Percentiles rank a stretch among this genome's conserved stretches.
These are phyloP conservation scores for Halcyon malimbica DNA, from an alignment of 2,113 vertebrate species.

Conservation along the genomic window DNA sequence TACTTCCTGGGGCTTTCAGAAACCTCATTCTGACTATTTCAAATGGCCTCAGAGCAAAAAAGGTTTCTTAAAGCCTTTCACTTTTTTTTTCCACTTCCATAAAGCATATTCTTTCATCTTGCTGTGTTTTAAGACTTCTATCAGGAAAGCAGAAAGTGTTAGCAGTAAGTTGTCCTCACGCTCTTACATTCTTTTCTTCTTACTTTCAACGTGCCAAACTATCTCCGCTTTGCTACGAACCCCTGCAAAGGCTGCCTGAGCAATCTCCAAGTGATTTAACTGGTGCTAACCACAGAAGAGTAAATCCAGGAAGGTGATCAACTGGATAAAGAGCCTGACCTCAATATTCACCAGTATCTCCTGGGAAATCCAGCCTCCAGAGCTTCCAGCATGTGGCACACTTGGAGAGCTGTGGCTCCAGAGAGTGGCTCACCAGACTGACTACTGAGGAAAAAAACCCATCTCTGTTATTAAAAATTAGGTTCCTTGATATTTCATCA, in stretches of 20 bases:
- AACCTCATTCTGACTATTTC: neutral
- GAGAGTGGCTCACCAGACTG: neutral
- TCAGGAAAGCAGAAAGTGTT: neutral
- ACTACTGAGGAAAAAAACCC: neutral
- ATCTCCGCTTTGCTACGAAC: neutral
- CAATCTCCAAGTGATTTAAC: neutral
- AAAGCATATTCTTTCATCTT: neutral
- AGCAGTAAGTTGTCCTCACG: neutral
- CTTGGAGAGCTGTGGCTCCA: neutral
- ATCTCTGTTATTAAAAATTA: neutral
- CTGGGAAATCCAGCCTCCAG: neutral
- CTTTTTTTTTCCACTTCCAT: neutral
- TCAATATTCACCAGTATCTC: neutral
- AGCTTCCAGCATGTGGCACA: neutral
- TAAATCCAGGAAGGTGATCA: neutral
- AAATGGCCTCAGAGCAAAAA: neutral
- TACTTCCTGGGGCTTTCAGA: neutral
- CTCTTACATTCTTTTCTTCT: neutral
- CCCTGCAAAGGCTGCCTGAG: neutral
- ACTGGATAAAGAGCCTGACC: neutral
- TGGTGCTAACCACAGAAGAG: neutral
- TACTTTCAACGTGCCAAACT: neutral
- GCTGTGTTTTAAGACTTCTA: neutral
- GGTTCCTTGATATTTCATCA: neutral
- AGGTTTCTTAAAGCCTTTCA: neutral